Conservation (phyloP, 2,888 invertebrate species). For the Eupeodes latifasciatus region DNA sequence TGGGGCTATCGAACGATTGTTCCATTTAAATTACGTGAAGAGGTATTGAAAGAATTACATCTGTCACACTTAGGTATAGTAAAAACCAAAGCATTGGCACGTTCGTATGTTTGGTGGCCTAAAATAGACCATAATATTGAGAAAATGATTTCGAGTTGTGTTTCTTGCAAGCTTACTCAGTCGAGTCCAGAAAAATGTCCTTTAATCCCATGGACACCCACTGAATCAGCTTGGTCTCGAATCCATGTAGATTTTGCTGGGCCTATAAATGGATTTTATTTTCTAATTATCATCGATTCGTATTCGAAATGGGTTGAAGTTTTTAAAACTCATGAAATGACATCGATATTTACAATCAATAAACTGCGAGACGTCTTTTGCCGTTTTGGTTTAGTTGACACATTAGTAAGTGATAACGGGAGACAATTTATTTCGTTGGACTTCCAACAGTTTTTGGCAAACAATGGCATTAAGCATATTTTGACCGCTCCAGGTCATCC, state of each 20-base stretch:
- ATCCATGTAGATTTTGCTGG: slow-evolving; percentile 41
- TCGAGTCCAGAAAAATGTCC: slow-evolving; percentile 15
- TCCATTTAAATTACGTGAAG: neutral
- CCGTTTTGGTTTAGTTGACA: slow-evolving; percentile 57
- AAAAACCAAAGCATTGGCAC: slow-evolving; percentile 3
- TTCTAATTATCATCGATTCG: neutral
- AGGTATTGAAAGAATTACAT: neutral
- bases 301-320: neutral
- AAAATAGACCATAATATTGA: neutral
- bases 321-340: neutral
- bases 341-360: neutral
- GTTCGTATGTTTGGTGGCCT: slow-evolving; percentile 5
- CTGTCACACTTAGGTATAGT: neutral
- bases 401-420: slow-evolving; percentile 63
- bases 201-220: slow-evolving; percentile 26
- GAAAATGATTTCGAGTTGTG: slow-evolving; percentile 1
- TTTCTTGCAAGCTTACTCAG: neutral
- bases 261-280: slow-evolving; percentile 8
- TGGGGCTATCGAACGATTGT: neutral
- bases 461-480: slow-evolving; percentile 6
- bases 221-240: slow-evolving; percentile 34
- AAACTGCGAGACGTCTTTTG: slow-evolving; percentile 40
- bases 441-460: slow-evolving; percentile 7
- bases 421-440: slow-evolving; percentile 17
- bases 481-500: slow-evolving; percentile 19